These are phyloP conservation scores for Bos javanicus DNA, from an alignment of 2,113 vertebrate genomes.

Conservation along the genomic window DNA sequence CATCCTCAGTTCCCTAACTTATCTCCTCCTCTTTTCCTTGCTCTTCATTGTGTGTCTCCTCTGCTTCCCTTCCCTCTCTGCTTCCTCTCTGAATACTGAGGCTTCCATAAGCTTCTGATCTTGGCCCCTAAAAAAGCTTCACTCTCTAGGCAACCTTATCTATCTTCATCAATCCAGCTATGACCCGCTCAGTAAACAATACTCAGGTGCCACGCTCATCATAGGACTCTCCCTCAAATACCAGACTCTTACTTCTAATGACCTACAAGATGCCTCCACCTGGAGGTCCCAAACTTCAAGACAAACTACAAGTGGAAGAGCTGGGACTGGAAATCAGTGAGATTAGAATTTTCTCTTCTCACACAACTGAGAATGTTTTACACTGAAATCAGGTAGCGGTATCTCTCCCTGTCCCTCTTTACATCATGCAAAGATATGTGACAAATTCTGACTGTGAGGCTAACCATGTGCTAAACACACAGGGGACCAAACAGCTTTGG, in stretches of 20 bases:
- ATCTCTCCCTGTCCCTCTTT: not conserved
- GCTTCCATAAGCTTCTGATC: not conserved
- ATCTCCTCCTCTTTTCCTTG: not conserved
- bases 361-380: not conserved
- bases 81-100: not conserved
- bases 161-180: not conserved
- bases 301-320: not conserved
- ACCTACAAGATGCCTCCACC: not conserved
- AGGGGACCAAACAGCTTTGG: not conserved
- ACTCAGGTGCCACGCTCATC: accelerated
- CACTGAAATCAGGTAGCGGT: not conserved
- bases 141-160: not conserved
- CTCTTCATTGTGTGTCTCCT: not conserved
- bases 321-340: not conserved
- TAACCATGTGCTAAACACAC: not conserved
- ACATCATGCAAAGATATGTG: not conserved
- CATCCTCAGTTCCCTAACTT: not conserved
- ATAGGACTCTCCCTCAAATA: not conserved
- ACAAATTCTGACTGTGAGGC: not conserved
- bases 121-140: not conserved
- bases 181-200: not conserved
- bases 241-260: not conserved
- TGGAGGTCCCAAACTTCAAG: not conserved
- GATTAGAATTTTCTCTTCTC: constrained; percentile 1
- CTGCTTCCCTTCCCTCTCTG: not conserved